Conservation (phyloP, 2,888 invertebrate genomes). For the Acanthacorydalis orientalis region DNA sequence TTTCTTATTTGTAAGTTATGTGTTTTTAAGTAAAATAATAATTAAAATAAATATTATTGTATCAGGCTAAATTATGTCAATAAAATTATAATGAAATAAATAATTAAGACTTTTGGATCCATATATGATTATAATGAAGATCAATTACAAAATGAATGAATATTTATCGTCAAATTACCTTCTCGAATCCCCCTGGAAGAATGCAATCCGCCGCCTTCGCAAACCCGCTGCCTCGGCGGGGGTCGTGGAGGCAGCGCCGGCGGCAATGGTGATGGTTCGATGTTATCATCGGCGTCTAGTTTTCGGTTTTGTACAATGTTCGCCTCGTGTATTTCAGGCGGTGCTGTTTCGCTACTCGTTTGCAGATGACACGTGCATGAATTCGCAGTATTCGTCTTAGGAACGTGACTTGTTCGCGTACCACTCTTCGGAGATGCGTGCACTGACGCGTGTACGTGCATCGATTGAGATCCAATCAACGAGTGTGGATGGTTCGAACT, state of each 20-base stretch:
- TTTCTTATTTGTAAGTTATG: too few relatives aligned
- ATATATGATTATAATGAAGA: too few relatives aligned
- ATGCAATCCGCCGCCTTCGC: slow-evolving; percentile 14
- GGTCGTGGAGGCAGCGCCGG: slow-evolving; percentile 30
- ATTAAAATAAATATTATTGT: too few relatives aligned
- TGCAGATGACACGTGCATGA: slow-evolving; percentile 23
- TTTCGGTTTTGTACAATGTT: slow-evolving; percentile 15
- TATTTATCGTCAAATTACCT: too few relatives aligned
- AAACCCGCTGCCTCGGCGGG: slow-evolving; percentile 24
- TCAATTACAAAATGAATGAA: too few relatives aligned
- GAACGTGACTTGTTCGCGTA: not conserved
- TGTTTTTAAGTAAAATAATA: too few relatives aligned
- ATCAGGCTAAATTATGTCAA: too few relatives aligned
- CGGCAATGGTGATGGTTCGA: slow-evolving; percentile 26
- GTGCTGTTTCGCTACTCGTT: slow-evolving; percentile 16
- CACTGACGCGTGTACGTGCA: slow-evolving; percentile 17
- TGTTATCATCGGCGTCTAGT: slow-evolving; percentile 24
- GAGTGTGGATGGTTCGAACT: slow-evolving; percentile 14
- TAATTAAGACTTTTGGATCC: too few relatives aligned
- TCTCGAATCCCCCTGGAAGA: too few relatives aligned
- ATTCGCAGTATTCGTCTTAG: slow-evolving; percentile 9
- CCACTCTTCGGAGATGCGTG: slow-evolving; percentile 18
- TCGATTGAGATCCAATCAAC: slow-evolving; percentile 17
- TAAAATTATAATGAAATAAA: too few relatives aligned
- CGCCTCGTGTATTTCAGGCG: slow-evolving; percentile 14